Base-by-base conservation (phyloP, 2,888 invertebrate genomes). In the Globia sparganii region DNA sequence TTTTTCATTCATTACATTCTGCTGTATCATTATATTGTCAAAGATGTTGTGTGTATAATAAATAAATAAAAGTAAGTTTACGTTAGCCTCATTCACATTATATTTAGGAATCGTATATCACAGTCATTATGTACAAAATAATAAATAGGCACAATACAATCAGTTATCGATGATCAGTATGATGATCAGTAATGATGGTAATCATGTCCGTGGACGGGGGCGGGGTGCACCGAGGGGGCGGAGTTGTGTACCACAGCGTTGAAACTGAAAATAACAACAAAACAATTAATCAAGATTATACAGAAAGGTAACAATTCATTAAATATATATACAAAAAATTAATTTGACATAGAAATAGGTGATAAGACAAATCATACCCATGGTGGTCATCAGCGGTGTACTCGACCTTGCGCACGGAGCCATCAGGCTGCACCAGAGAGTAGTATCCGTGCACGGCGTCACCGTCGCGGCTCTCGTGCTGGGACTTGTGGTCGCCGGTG, bases 371-470 rank as follows among this genome's bases (percentile, higher is more conserved):
- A 61, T 34, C 61, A 25, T 68, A 87, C 87, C 87, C 87, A 40
- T 75, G 46, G 75, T 87, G 87, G 82, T 94, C 96, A 28, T 97
- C 97, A 75, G 93, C 94, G 89, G 94, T 86, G 88, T 88, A 96
- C 84, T 95, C 95, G 46, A 96, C 96, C 69, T 94, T 95, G 87
- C 96, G 93, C 76, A 95, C 90, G 86, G 96, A 84, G 56, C 87
- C 94, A 25, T 94, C 95, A 68, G 96, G 94, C 86, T 96, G 96
- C 82, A 95, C 93, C 53, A 97, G 92, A n/a, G 96, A 96, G 93
- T 97, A 97, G 91, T 97, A 97, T 65, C 97, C 97, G 90, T 97
- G 97, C 68, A 97, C 97, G 69, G 94, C 92, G 89, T 97, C 97
- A 43, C 97, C 97, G 86, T 97, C 97, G 89, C 96, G 94, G 89